phyloP scores from a whole-genome alignment of 2,797 vertebrate genomes.

The Emys orbicularis region DNA sequence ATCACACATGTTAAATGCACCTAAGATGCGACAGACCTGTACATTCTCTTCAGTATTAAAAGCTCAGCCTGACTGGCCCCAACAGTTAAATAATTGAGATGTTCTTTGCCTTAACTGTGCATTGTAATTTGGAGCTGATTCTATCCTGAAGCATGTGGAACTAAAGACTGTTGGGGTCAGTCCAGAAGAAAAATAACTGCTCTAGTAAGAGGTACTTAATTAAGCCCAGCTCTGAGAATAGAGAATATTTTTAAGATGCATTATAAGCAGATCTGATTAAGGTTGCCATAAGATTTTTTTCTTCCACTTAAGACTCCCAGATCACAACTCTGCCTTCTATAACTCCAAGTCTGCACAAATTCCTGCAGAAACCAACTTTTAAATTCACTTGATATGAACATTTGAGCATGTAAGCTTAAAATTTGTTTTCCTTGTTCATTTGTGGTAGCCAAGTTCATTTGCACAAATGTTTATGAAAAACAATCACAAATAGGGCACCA shows the following conservation, averaged over 20 bases:
- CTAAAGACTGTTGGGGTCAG: constrained; percentile 17
- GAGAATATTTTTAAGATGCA: background rate
- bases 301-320: background rate
- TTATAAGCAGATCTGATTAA: background rate
- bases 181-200: background rate
- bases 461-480: background rate
- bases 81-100: background rate
- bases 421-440: background rate
- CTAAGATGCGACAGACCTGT: too few relatives aligned
- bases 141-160: background rate
- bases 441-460: background rate
- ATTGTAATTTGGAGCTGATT: background rate
- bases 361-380: background rate
- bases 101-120: constrained; percentile 17
- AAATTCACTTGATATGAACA: background rate
- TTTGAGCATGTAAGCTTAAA: background rate
- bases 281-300: background rate
- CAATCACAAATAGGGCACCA: background rate
- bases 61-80: background rate
- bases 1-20: too few relatives aligned
- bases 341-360: background rate
- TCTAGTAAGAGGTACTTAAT: background rate
- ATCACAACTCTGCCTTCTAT: background rate
- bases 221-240: background rate
- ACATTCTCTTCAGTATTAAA: background rate